phyloP scores from a whole-genome alignment of 92 coral and sea anemone species.

The Diadumene lineata region DNA sequence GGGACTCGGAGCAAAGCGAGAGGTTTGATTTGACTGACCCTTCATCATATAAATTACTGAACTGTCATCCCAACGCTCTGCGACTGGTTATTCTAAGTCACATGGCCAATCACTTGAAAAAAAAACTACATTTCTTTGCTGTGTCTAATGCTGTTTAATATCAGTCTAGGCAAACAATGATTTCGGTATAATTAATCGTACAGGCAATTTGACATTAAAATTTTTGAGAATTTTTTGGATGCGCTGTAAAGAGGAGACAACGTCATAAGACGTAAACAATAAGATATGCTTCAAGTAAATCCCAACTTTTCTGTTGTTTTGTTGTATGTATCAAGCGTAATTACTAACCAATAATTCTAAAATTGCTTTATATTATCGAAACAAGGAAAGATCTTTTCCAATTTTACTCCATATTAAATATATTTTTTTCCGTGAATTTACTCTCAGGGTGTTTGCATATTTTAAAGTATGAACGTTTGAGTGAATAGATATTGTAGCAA shows the following conservation, averaged over 20 bases:
- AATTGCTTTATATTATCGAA: slow-evolving; percentile 15
- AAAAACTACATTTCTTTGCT: slow-evolving; percentile 26
- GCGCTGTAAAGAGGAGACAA: neutral
- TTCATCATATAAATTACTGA: slow-evolving; percentile 28
- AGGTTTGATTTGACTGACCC: slow-evolving; percentile 34
- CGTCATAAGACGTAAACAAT: slow-evolving; percentile 27
- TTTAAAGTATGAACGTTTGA: slow-evolving; percentile 57
- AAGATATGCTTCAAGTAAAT: too few relatives aligned
- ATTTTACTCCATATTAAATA: slow-evolving; percentile 36
- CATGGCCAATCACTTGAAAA: slow-evolving; percentile 47
- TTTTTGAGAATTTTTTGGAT: neutral
- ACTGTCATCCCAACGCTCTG: slow-evolving; percentile 58
- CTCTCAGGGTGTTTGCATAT: slow-evolving; percentile 52
- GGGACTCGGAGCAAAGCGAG: slow-evolving; percentile 15
- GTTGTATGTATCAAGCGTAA: too few relatives aligned
- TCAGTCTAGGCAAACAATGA: neutral
- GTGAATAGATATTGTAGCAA: slow-evolving; percentile 45
- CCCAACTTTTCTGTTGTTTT: too few relatives aligned
- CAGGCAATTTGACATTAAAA: too few relatives aligned
- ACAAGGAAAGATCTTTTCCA: slow-evolving; percentile 22
- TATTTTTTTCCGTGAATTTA: slow-evolving; percentile 44
- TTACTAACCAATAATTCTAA: slow-evolving; percentile 7
- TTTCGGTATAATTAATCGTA: neutral
- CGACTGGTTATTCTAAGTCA: slow-evolving; percentile 59
- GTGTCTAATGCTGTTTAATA: slow-evolving; percentile 2